Base-by-base conservation (phyloP, 2,797 vertebrate genomes). In the Denticeps clupeoides region DNA sequence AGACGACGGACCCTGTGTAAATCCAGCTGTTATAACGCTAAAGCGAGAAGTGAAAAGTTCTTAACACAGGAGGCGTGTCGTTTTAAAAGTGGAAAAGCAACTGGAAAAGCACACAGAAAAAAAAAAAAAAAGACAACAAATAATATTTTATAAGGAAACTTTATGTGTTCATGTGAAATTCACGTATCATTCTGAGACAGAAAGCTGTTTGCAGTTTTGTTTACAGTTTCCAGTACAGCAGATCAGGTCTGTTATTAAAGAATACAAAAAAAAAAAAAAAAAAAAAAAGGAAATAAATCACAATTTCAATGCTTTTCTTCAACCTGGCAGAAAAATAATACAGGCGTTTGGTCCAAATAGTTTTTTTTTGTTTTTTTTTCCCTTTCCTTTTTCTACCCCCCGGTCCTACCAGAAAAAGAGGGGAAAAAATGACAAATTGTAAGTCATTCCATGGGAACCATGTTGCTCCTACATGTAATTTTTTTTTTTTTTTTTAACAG, bases 151-250 rank as follows among this genome's bases (percentile, higher is more conserved):
- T 82, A 82, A 82, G 77, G 77, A 81, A 83, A 80, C 79, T 74
- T 82, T 82, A 78, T 83, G 77, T 80, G 79, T 81, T 75, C 77
- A 82, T 73, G 72, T 83, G 74, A 81, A 81, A 79, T 68, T 82
- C 77, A 78, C 68, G 63, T 69, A 71, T 77, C 68, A 75, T 77
- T 53, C 74, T 70, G 63, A 74, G 78, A 82, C 77, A 81, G 80
- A 83, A 81, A 77, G 78, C 78, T 47, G 50, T 55, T 56, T n/a
- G n/a, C n/a, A n/a, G 9, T 4, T 37, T 37, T 19, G 12, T 61
- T 79, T 72, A 77, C 71, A 77, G 76, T 80, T 81, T 81, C 80
- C 81, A 83, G 77, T 80, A 83, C 81, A 83, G 82, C 82, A 81
- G 80, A 79, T 75, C 80, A 80, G 75, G 75, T 81, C 75, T 70